Base-by-base conservation (phyloP, 2,113 vertebrate species). In the Polypterus bichir region DNA sequence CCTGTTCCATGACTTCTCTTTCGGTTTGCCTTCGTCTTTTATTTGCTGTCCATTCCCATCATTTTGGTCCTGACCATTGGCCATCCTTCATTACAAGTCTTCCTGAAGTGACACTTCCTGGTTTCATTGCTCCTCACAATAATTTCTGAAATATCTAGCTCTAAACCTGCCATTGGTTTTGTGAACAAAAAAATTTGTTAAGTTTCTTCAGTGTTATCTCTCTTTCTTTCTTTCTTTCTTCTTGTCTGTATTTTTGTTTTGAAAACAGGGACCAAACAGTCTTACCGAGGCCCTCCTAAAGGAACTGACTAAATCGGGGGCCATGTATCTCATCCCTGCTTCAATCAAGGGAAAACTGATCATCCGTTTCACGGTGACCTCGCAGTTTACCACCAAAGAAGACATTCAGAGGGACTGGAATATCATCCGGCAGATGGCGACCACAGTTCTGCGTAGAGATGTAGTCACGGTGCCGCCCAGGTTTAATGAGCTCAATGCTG, bases 281-380 rank as follows among this genome's bases (percentile, higher is more conserved):
- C 75, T 87, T 74, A 98, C 96, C 6, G 88, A 98, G 77, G 85
- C 92, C 61, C 79, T 98, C 57, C 68, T 98, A 65, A 79, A 85
- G 61, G 89, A 91, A 60, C 72, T 97, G 47, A 92, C 83, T 47
- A 82, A 79, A 49, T 87, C 85, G 0, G 91, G 93, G 46, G 83
- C n/a, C 62, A 88, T 98, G 73, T 98, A 92, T 76, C 88, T 98
- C 63, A 90, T 97, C 65, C 93, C 92, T 1, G 90, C 93, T 3
- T 88, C 89, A 3, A 69, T 98, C 64, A 73, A 66, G 51, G 84
- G 84, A 69, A 93, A 91, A 70, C 66, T 92, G 66, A 95, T 98
- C 66, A 93, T 98, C 64, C 89, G 96, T 62, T 98, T 98, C 62
- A 85, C 91, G 0, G 92, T 98, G 69, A 98, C 96, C 0, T 98